A percentile compares a stretch with the other conserved stretches of the same genome.
phyloP scores from a whole-genome alignment of 2,113 vertebrate species.

The Malurus alboscapulatus region DNA sequence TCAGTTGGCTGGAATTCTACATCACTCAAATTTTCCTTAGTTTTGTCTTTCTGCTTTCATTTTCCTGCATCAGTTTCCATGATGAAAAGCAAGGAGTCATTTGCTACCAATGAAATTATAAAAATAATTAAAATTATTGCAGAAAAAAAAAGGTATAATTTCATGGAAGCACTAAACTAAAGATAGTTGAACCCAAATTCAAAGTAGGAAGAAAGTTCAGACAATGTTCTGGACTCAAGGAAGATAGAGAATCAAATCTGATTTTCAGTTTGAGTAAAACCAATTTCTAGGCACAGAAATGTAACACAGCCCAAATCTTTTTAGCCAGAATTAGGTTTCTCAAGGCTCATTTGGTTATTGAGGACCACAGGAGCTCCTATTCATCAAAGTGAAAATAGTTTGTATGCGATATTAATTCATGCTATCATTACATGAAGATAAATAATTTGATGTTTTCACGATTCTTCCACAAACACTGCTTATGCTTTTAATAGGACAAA shows the following conservation, averaged over 20 bases:
- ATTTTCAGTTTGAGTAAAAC: neutral
- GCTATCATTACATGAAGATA: neutral
- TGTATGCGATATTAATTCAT: neutral
- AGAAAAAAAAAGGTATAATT: neutral
- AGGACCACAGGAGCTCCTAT: neutral
- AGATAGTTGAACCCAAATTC: neutral
- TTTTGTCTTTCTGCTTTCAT: neutral
- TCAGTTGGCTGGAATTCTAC: neutral
- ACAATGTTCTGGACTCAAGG: neutral
- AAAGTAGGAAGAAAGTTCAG: neutral
- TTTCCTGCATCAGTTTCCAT: neutral
- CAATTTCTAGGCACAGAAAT: neutral
- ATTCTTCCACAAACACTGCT: neutral
- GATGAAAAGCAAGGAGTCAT: neutral
- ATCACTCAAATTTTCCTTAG: neutral
- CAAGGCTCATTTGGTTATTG: neutral
- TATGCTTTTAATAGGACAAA: neutral
- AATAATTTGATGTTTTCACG: neutral
- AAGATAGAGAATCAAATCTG: neutral
- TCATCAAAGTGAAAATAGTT: neutral
- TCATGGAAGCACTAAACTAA: neutral
- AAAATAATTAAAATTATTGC: neutral
- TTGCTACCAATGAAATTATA: neutral
- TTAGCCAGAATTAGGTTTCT: neutral
- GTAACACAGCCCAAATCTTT: neutral